phyloP scores from a whole-genome alignment of 2,113 vertebrate genomes.

The Esox niger region DNA sequence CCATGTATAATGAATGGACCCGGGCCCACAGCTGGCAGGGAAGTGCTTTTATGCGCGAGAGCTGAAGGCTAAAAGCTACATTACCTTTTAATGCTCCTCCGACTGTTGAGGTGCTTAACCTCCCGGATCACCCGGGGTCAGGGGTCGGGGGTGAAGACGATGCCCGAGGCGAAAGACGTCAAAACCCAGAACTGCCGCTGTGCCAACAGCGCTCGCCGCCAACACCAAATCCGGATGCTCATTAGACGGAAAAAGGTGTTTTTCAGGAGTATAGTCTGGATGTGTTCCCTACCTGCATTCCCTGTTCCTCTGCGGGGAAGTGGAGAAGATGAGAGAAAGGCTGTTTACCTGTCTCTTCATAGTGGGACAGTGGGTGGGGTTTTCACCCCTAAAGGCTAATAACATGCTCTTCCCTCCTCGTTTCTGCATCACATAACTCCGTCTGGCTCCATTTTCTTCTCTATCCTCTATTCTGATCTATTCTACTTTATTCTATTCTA shows the following conservation, averaged over 20 bases:
- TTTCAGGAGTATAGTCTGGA: not conserved
- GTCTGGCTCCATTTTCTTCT: too few species aligned
- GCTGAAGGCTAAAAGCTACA: not conserved
- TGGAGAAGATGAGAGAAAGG: not conserved
- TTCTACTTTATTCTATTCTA: not conserved
- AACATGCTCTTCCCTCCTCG: not conserved
- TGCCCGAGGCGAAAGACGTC: too few species aligned
- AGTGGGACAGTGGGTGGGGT: too few species aligned
- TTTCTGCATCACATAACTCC: too few species aligned
- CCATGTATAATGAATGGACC: constrained; percentile 2
- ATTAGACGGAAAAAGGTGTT: not conserved
- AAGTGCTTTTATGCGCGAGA: not conserved
- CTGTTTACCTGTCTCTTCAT: not conserved
- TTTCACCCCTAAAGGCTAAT: constrained; percentile 3
- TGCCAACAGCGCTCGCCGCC: too few species aligned
- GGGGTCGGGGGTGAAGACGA: too few species aligned
- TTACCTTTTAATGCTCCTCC: constrained; percentile 6
- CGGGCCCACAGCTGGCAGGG: not conserved
- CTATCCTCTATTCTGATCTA: not conserved
- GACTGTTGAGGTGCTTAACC: too few species aligned
- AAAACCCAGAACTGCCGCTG: too few species aligned
- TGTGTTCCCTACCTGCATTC: not conserved
- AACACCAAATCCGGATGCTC: not conserved
- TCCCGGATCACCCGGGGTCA: too few species aligned
- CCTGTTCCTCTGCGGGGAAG: not conserved